Conservation (phyloP, 2,888 invertebrate genomes). For the Mechanitis messenoides region DNA sequence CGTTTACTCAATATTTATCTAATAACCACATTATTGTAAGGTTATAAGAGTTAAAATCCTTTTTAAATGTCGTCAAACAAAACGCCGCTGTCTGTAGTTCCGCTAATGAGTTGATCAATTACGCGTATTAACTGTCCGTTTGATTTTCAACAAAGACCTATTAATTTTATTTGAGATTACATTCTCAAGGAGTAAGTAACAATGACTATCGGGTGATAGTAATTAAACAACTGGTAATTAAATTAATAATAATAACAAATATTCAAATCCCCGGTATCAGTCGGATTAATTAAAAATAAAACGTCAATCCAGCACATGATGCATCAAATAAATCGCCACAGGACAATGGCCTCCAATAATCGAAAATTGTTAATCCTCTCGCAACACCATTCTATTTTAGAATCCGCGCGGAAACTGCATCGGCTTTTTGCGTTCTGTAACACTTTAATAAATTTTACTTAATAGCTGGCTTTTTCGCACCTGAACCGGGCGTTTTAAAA, state of each 20-base stretch:
- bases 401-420: conserved; percentile 28
- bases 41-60: conserved; percentile 14
- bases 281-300: conserved; percentile 4
- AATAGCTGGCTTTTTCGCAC: conserved; percentile 64
- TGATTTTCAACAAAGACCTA: conserved; percentile 29
- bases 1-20: conserved; percentile 31
- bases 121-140: conserved; percentile 45
- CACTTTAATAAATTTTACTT: conserved; percentile 66
- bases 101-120: conserved; percentile 63
- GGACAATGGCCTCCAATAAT: conserved; percentile 22
- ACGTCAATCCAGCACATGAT: conserved; percentile 1
- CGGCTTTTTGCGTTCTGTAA: conserved; percentile 39
- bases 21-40: conserved; percentile 35
- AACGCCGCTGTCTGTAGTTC: conserved; percentile 46
- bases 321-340: conserved; percentile 7
- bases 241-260: background rate
- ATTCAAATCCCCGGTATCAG: background rate
- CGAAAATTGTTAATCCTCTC: conserved; percentile 27
- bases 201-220: background rate
- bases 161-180: background rate
- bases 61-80: conserved; percentile 11
- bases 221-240: background rate
- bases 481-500: conserved; percentile 65
- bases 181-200: background rate
- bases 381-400: conserved; percentile 28